A percentile compares a stretch with the other conserved stretches of the same genome.
Conservation (phyloP, 2,113 vertebrate genomes). For the Porphyrio hochstetteri region DNA sequence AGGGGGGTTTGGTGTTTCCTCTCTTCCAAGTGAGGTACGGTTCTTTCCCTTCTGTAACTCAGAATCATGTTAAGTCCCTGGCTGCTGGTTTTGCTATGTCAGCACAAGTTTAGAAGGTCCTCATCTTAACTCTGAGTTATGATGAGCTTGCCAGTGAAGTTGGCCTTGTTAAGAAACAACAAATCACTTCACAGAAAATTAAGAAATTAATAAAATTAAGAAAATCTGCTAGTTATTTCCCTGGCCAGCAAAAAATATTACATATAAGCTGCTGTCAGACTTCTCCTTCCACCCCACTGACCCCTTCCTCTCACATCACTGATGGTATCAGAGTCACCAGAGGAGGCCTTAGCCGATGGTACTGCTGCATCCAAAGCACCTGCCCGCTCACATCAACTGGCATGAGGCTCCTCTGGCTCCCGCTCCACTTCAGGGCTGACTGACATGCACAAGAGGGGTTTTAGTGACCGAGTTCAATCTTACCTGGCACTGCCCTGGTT, state of each 20-base stretch:
- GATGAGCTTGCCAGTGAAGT: neutral
- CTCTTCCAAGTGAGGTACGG: neutral
- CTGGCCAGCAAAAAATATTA: neutral
- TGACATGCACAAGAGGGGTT: fast-evolving
- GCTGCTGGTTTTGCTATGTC: neutral
- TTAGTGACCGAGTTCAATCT: neutral
- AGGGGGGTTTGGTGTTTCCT: neutral
- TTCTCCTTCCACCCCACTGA: neutral
- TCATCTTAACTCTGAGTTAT: neutral
- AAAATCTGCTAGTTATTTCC: neutral
- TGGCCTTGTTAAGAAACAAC: neutral
- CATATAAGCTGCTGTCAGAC: neutral
- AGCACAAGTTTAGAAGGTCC: neutral
- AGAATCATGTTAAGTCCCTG: neutral
- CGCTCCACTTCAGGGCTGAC: neutral
- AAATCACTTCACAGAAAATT: neutral
- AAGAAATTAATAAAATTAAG: neutral
- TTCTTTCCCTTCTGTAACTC: neutral
- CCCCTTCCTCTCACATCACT: neutral
- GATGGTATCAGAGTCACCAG: neutral
- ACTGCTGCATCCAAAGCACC: neutral
- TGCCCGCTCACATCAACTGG: neutral
- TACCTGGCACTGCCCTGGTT: neutral
- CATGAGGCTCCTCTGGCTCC: neutral
- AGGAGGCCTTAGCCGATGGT: neutral